Conservation (phyloP, 2,797 vertebrate genomes). For the Astyanax mexicanus region DNA sequence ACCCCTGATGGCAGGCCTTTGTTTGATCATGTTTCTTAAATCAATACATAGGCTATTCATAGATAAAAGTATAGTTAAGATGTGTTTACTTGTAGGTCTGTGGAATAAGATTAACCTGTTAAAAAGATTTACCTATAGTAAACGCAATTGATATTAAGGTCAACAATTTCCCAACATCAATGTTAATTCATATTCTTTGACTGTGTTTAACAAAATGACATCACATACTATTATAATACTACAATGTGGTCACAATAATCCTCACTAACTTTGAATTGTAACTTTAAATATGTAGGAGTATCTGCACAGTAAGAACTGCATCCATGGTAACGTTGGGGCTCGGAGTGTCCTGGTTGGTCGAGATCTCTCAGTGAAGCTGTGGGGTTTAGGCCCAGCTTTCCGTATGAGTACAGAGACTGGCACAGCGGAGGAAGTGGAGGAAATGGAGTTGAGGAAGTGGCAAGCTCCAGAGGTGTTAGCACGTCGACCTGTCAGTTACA, state of each 20-base stretch:
- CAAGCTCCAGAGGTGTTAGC: slow-evolving; percentile 89
- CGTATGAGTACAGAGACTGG: slow-evolving; percentile 57
- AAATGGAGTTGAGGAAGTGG: slow-evolving; percentile 83
- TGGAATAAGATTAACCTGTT: too few relatives aligned
- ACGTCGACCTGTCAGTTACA: slow-evolving; percentile 68
- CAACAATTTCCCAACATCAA: too few relatives aligned
- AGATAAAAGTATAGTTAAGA: too few relatives aligned
- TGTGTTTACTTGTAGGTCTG: too few relatives aligned
- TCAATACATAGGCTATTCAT: too few relatives aligned
- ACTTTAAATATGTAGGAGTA: slow-evolving; percentile 78
- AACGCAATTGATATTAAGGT: too few relatives aligned
- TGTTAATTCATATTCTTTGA: not conserved
- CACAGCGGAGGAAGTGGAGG: slow-evolving; percentile 33
- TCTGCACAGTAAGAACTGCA: slow-evolving; percentile 80
- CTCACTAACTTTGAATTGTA: not conserved
- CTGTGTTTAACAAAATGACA: not conserved
- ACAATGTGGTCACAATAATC: too few relatives aligned
- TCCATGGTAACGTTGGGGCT: slow-evolving; percentile 90
- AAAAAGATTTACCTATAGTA: too few relatives aligned
- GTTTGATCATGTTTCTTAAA: too few relatives aligned
- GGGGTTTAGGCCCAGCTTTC: slow-evolving; percentile 84
- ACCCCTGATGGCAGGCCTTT: too few relatives aligned
- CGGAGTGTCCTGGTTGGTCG: slow-evolving; percentile 85
- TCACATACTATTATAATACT: too few relatives aligned
- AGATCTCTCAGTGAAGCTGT: slow-evolving; percentile 85